Evolutionary conservation across 2,113 vertebrate species (phyloP).

Genomic region (Oceanites oceanicus): DNA sequence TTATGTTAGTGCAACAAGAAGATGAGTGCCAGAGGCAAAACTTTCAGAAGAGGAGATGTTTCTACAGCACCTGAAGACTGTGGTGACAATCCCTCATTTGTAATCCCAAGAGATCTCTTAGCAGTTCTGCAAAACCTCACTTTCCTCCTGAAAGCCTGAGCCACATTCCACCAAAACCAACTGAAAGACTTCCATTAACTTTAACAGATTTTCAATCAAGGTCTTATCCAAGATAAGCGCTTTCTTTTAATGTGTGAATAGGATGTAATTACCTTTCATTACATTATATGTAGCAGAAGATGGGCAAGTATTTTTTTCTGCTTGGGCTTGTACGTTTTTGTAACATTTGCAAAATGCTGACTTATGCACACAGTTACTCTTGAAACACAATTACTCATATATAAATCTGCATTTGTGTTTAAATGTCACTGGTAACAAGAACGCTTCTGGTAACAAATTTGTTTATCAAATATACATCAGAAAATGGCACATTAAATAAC

Average conservation of each 20-base stretch:
- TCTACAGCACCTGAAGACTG: neutral
- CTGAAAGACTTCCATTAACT: neutral
- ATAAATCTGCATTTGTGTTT: conserved; percentile 55
- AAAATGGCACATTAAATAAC: conserved; percentile 53
- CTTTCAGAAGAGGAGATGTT: neutral
- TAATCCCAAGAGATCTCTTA: neutral
- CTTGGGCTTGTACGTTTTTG: conserved; percentile 26
- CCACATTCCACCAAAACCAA: neutral
- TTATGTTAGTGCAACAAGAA: neutral
- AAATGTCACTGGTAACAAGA: conserved; percentile 59
- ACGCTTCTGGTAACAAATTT: conserved; percentile 40
- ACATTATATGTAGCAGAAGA: neutral
- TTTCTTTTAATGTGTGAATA: conserved; percentile 32
- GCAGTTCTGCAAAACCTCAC: neutral
- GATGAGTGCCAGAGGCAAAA: neutral
- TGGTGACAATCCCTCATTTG: neutral
- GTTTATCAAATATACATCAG: conserved; percentile 49
- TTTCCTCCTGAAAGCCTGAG: neutral
- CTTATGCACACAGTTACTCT: conserved; percentile 25
- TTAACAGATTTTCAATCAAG: neutral
- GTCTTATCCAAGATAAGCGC: neutral
- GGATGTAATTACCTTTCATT: conserved; percentile 39
- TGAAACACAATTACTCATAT: conserved; percentile 32
- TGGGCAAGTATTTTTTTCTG: conserved; percentile 34
- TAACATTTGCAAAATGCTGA: conserved; percentile 55